Evolutionary conservation across 2,888 invertebrate genomes (phyloP), one percentile per base, ranked within the genome.

Genomic region (Periphyllus acericola): DNA sequence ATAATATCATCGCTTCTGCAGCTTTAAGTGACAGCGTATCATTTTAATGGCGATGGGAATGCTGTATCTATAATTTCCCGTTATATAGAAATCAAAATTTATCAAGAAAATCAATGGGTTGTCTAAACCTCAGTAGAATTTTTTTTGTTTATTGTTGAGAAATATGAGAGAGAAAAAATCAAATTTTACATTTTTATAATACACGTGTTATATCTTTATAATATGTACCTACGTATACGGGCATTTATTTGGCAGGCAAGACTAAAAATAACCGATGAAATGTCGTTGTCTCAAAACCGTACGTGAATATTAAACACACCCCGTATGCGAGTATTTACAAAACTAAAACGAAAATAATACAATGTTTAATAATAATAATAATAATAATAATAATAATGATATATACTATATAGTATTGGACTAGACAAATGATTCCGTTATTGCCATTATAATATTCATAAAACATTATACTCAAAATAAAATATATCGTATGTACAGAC

Each of bases 391-490:
- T 80, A 80, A 36, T 79, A 79, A 60, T 60, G 21, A 25, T 52
- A 52, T 2, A 68, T 29, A 68, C 5, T 46, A 66, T 29, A 21
- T 34, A 79, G 21, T 71, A 84, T 66, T 79, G 85, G 78, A 85
- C 85, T 85, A 85, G 85, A 79, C 68, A 52, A 78, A 71, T 34
- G 78, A 19, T 71, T 79, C 68, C n/a, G 19, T 85, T 52, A 79
- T 79, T 68, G 66, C 68, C 76, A 14, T 68, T 32, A 71, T 9
- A 68, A 71, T 82, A 71, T 71, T 46, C 46, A 14, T 46, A 46
- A 46, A 46, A 46, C 14, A 46, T 46, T 46, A 46, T 46, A 3
- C 14, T 46, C 46, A 14, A 46, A 46, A 46, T 46, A 46, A 46
- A 46, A 46, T 46, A 14, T 14, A 11, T 3, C 14, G 46, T 46